Conservation (phyloP, 2,888 invertebrate genomes). For the Elysia crispata region DNA sequence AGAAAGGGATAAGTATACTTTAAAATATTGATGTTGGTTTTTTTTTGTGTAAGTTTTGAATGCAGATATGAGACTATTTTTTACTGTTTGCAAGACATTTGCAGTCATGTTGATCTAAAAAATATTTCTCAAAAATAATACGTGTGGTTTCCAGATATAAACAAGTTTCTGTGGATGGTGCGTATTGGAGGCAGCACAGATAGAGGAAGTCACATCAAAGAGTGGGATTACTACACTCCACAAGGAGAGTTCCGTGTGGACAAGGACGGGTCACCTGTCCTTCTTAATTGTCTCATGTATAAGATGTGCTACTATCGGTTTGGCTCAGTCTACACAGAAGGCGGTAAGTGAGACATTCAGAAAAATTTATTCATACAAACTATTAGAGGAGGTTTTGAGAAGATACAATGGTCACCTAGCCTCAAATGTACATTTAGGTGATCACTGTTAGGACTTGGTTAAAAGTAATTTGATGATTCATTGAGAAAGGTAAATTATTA, state of each 20-base stretch:
- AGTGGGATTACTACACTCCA: conserved; percentile 96
- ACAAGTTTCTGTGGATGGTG: conserved; percentile 99
- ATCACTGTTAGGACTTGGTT: too few relatives aligned
- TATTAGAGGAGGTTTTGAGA: too few relatives aligned
- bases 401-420: too few relatives aligned
- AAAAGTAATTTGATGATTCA: too few relatives aligned
- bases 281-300: conserved; percentile 99
- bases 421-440: too few relatives aligned
- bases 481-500: too few relatives aligned
- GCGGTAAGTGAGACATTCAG: conserved; percentile 84
- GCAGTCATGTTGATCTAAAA: too few relatives aligned
- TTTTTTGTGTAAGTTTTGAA: background rate
- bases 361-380: too few relatives aligned
- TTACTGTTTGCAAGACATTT: background rate
- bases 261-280: conserved; percentile 91
- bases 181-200: conserved; percentile 97
- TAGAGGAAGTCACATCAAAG: conserved; percentile 94
- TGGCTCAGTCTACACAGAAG: conserved; percentile 96
- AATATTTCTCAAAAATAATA: too few relatives aligned
- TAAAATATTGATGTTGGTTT: background rate
- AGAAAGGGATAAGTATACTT: background rate
- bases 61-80: background rate
- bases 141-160: conserved; percentile 91
- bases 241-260: conserved; percentile 97
- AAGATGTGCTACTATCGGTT: conserved; percentile 99